Conservation (phyloP, 2,888 invertebrate species). For the Aquatica leii region DNA sequence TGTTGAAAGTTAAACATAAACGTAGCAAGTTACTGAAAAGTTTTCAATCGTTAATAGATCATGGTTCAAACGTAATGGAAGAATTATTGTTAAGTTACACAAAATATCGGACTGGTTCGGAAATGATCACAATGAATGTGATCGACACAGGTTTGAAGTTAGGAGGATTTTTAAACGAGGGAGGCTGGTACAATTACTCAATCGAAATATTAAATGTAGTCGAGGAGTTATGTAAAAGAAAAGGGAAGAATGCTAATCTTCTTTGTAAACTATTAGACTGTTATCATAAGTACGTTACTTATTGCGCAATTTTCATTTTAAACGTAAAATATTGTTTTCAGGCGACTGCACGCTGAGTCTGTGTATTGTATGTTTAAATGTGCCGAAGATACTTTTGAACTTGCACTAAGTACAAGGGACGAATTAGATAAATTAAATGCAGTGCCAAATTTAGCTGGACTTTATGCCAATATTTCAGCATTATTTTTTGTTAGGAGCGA, state of each 20-base stretch:
- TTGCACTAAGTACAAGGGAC: slow-evolving; percentile 65
- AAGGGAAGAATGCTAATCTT: slow-evolving; percentile 56
- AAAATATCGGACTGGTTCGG: slow-evolving; percentile 28
- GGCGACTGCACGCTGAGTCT: slow-evolving; percentile 85
- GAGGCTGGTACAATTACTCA: slow-evolving; percentile 85
- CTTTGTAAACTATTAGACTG: slow-evolving; percentile 80
- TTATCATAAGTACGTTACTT: slow-evolving; percentile 80
- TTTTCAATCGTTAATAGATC: slow-evolving; percentile 69
- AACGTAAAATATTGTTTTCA: too few relatives aligned
- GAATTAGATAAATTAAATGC: slow-evolving; percentile 61
- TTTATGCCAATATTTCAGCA: slow-evolving; percentile 84
- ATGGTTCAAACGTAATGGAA: slow-evolving; percentile 54
- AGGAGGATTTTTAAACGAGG: slow-evolving; percentile 86
- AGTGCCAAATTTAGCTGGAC: slow-evolving; percentile 69
- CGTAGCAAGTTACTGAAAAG: slow-evolving; percentile 74
- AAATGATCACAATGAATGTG: slow-evolving; percentile 29
- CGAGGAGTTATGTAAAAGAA: slow-evolving; percentile 63
- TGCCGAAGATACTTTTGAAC: slow-evolving; percentile 75
- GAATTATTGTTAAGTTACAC: slow-evolving; percentile 52
- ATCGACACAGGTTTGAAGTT: slow-evolving; percentile 55
- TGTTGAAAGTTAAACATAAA: slow-evolving; percentile 74
- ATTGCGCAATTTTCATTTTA: too few relatives aligned
- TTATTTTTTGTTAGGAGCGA: slow-evolving; percentile 86
- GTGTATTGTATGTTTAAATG: slow-evolving; percentile 81
- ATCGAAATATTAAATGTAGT: slow-evolving; percentile 75